Evolutionary conservation across 64 coral and sea anemone genomes (phyloP).

Genomic region (Montipora foliosa): DNA sequence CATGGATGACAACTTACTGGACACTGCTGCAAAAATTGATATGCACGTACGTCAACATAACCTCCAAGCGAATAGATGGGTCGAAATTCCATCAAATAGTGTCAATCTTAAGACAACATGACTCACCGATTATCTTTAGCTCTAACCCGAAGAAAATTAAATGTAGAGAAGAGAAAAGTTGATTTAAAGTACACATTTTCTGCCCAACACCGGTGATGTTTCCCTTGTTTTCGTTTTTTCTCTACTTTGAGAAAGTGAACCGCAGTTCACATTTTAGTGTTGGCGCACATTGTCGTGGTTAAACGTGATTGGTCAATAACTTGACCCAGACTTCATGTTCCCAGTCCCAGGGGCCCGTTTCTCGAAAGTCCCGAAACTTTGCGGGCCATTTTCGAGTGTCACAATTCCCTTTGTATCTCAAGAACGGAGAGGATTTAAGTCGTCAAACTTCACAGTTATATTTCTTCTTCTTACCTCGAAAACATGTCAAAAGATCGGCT

Average conservation of each 20-base stretch:
- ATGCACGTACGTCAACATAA: constrained; percentile 10
- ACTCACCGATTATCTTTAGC: constrained; percentile 48
- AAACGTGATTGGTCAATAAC: constrained; percentile 2
- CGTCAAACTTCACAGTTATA: too few relatives aligned
- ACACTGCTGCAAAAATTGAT: constrained; percentile 48
- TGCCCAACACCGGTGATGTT: constrained; percentile 3
- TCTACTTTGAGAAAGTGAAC: constrained; percentile 18
- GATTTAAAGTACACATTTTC: constrained; percentile 42
- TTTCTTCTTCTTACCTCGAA: too few relatives aligned
- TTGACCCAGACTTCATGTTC: not conserved
- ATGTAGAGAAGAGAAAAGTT: constrained; percentile 42
- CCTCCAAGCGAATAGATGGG: not conserved
- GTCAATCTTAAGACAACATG: not conserved
- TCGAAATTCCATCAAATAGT: not conserved
- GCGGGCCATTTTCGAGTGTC: too few relatives aligned
- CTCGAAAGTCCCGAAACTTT: too few relatives aligned
- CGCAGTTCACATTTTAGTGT: constrained; percentile 50
- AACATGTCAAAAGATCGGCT: too few relatives aligned
- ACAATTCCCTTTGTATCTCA: too few relatives aligned
- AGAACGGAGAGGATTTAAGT: too few relatives aligned
- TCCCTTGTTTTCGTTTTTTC: constrained; percentile 44
- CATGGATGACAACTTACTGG: constrained; percentile 71
- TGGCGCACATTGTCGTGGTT: constrained; percentile 52
- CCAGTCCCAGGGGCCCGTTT: too few relatives aligned
- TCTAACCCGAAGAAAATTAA: constrained; percentile 31